Evolutionary conservation across 53 echinoderm and acorn worm species (phyloP), one percentile per base, ranked within the genome.

Genomic region (Patiria pectinifera): DNA sequence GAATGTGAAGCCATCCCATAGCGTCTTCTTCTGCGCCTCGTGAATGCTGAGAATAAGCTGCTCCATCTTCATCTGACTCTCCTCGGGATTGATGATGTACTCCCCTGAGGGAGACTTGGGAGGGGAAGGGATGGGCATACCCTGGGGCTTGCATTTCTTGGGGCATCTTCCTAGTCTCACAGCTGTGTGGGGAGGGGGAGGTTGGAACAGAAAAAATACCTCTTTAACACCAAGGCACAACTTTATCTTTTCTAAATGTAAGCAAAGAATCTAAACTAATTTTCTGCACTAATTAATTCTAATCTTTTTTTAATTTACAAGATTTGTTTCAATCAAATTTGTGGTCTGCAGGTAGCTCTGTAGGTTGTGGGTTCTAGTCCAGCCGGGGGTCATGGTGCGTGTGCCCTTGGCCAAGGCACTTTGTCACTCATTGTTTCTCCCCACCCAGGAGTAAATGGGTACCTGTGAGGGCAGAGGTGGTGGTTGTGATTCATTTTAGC

Each of bases 121-220:
- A 3, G 96, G 95, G 47, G 96, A 93, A 13, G 94, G 96, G 83
- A 96, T 90, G 16, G 92, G 93, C 48, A 94, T 94, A 47, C 99
- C 99, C 91, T 97, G 95, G 70, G 99, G 99, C 72, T 99, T 99
- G 95, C 97, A 97, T 83, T 99, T 99, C 95, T 99, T 99, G 45
- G 99, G 99, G 91, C 99, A 99, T 74, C 99, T 93, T 45, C 99
- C 99, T n/a, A 99, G 94, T 53, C 99, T 91, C 21, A 99, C 99
- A 71, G 99, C 99, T 99, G 87, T 5, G 18, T 48, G 71, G 72
- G 62, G 11, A 10, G 25, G 48, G 22, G 11, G 8, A 12, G 45
- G 19, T 45, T 43, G 71, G 48, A 71, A 71, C 47, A 24, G 48
- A 85, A 69, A 66, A 66, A 18, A 15, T 8, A 60, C 60, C 12